These are phyloP conservation scores for Sander lucioperca DNA, from an alignment of 2,113 vertebrate genomes.

Conservation along the genomic window DNA sequence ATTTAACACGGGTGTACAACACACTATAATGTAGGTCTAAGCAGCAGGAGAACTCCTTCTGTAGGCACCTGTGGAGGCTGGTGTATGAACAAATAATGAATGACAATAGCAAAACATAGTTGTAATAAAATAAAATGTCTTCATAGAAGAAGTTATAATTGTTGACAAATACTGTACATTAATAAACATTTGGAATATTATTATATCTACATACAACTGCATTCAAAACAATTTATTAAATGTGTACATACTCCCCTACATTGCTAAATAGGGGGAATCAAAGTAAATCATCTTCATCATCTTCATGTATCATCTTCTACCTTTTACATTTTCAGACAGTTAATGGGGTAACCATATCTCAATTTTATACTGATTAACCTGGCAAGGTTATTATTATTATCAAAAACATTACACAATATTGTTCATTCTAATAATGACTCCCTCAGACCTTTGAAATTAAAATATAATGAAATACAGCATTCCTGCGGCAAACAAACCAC, in stretches of 20 bases:
- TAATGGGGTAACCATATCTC: neutral
- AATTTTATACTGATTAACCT: neutral
- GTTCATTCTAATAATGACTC: slow-evolving; percentile 18
- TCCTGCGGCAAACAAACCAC: slow-evolving; percentile 28
- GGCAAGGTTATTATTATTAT: neutral
- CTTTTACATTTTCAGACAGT: neutral
- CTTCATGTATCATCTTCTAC: neutral
- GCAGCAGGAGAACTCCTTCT: too few species aligned
- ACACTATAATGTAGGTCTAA: neutral
- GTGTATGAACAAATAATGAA: neutral
- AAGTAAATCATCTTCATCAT: neutral
- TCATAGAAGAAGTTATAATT: neutral
- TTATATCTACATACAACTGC: too few species aligned
- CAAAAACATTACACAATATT: neutral
- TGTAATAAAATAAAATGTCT: neutral
- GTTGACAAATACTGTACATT: neutral
- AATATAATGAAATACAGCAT: neutral
- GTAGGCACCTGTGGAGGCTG: neutral
- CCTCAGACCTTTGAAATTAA: slow-evolving; percentile 27
- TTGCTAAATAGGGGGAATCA: neutral
- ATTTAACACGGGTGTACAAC: neutral
- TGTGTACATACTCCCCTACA: neutral
- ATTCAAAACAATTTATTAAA: too few species aligned
- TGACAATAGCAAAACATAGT: neutral
- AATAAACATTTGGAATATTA: neutral